Conservation (phyloP, 2,888 invertebrate species). For the Erannis defoliaria region DNA sequence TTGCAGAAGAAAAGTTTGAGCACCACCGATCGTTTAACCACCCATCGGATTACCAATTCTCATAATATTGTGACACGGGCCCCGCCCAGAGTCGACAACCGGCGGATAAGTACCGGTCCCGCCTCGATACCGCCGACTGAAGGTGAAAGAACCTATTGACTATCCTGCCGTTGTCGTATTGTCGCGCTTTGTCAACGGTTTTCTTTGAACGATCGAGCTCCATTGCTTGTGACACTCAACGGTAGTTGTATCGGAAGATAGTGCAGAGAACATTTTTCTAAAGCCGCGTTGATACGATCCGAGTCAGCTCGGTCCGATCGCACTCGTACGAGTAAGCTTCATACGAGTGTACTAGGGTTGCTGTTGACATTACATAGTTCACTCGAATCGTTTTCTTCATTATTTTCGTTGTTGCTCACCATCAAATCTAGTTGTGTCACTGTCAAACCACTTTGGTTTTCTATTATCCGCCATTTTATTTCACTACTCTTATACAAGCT, state of each 20-base stretch:
- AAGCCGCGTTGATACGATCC: too few relatives aligned
- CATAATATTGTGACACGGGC: conserved; percentile 67
- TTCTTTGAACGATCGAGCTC: conserved; percentile 7
- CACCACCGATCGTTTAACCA: conserved; percentile 23
- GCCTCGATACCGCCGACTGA: conserved; percentile 13
- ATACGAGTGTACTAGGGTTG: too few relatives aligned
- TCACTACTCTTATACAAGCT: too few relatives aligned
- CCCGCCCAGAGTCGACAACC: conserved; percentile 46
- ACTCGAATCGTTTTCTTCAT: too few relatives aligned
- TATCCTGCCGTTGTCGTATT: conserved; percentile 37
- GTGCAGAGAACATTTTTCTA: too few relatives aligned
- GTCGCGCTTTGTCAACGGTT: conserved; percentile 29
- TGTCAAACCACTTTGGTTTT: too few relatives aligned
- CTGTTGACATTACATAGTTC: too few relatives aligned
- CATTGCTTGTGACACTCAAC: not conserved
- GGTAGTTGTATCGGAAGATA: not conserved
- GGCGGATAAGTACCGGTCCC: conserved; percentile 28
- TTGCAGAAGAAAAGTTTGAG: conserved; percentile 36
- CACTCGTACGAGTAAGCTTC: too few relatives aligned
- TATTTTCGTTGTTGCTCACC: too few relatives aligned
- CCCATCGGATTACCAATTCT: conserved; percentile 42
- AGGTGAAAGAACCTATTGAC: conserved; percentile 31
- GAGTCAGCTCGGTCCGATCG: too few relatives aligned
- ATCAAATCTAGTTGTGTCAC: too few relatives aligned
- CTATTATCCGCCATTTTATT: too few relatives aligned